These are phyloP conservation scores for Drosophila parvula DNA, from an alignment of 1,140 invertebrate genomes.

Conservation along the genomic window DNA sequence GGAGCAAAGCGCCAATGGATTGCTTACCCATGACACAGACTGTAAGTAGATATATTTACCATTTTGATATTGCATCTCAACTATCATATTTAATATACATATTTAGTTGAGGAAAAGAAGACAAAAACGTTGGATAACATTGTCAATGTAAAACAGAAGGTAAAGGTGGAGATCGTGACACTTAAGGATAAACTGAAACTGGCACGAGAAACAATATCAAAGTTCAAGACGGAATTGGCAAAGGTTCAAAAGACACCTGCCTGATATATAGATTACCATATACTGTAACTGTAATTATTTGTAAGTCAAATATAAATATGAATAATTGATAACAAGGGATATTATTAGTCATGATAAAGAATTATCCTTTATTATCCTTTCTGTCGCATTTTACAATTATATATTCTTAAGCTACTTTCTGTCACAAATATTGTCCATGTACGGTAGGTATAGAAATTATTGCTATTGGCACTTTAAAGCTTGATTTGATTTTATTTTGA, in stretches of 20 bases:
- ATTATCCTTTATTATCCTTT: too few relatives aligned
- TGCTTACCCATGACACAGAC: constrained; percentile 91
- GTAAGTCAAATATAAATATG: not conserved
- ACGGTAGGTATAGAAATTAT: too few relatives aligned
- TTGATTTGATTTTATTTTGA: too few relatives aligned
- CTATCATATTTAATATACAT: constrained; percentile 6
- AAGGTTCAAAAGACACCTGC: constrained; percentile 86
- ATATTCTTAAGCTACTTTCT: too few relatives aligned
- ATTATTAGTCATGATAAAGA: not conserved
- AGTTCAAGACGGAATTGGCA: constrained; percentile 94
- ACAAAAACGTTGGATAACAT: constrained; percentile 92
- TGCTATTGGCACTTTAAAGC: too few relatives aligned
- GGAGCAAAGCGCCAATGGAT: constrained; percentile 84
- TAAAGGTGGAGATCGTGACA: constrained; percentile 92
- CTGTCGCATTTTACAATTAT: too few relatives aligned
- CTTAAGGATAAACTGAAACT: constrained; percentile 95
- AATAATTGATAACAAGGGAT: too few relatives aligned
- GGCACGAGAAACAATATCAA: constrained; percentile 94
- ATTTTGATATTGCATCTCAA: not conserved
- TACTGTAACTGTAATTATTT: constrained; percentile 1
- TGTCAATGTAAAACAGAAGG: constrained; percentile 92
- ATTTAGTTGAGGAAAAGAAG: constrained; percentile 96
- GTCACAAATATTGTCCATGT: too few relatives aligned
- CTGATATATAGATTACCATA: constrained; percentile 6
- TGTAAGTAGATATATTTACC: constrained; percentile 87